These are phyloP conservation scores for Lontra canadensis DNA, from an alignment of 2,113 vertebrate genomes.

Conservation along the genomic window DNA sequence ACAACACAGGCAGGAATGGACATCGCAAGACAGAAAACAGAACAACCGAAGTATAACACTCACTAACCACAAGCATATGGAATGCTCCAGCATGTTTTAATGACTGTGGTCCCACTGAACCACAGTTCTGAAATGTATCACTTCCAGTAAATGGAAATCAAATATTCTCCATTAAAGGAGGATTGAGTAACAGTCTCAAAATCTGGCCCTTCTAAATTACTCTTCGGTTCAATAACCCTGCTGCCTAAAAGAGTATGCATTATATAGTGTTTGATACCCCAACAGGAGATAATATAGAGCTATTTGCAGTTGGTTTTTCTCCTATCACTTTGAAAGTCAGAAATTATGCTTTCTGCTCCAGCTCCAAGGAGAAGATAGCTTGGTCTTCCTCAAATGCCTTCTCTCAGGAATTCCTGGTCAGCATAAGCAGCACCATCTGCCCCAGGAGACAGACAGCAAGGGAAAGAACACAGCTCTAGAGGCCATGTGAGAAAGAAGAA, in stretches of 20 bases:
- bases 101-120: neutral
- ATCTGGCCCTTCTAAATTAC: conserved; percentile 12
- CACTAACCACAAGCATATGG: conserved; percentile 49
- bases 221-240: conserved; percentile 43
- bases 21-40: conserved; percentile 68
- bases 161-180: conserved; percentile 58
- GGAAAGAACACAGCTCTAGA: neutral
- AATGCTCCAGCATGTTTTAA: neutral
- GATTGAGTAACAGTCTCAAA: conserved; percentile 50
- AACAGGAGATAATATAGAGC: neutral
- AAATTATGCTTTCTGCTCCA: neutral
- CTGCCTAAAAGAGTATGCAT: neutral
- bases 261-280: neutral
- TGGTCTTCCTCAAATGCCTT: neutral
- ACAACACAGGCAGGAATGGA: conserved; percentile 25
- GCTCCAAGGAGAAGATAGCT: neutral
- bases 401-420: neutral
- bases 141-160: conserved; percentile 57
- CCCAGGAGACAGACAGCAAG: neutral
- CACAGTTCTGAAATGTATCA: neutral
- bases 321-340: neutral
- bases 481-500: neutral
- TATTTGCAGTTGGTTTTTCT: neutral
- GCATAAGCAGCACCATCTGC: neutral
- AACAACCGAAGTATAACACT: neutral